Percentiles rank a stretch among this genome's conserved stretches.
Evolutionary conservation across 2,797 vertebrate genomes (phyloP).

Genomic region (Acropternis orthonyx): DNA sequence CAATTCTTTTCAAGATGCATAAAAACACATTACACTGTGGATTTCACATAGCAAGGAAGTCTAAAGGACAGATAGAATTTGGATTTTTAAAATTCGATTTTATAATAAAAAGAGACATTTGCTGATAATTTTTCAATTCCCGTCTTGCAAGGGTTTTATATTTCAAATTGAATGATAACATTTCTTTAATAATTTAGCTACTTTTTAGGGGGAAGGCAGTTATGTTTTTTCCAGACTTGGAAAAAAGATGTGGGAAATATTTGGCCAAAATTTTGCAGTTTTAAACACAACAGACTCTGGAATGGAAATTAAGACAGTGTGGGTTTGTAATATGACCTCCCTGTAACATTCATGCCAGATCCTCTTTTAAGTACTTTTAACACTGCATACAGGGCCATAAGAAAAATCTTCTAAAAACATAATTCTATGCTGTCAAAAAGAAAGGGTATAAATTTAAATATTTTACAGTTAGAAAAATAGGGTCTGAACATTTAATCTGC

Average conservation of each 20-base stretch:
- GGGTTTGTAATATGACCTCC: not conserved
- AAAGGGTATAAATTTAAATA: slow-evolving; percentile 27
- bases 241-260: not conserved
- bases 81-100: not conserved
- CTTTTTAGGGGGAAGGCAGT: not conserved
- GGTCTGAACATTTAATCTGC: not conserved
- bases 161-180: not conserved
- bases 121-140: not conserved
- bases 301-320: slow-evolving; percentile 18
- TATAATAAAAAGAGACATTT: not conserved
- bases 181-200: not conserved
- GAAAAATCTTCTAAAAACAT: slow-evolving; percentile 17
- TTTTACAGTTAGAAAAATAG: not conserved
- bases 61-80: slow-evolving; percentile 6
- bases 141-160: not conserved
- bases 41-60: slow-evolving; percentile 23
- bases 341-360: not conserved
- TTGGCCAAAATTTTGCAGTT: slow-evolving; percentile 3
- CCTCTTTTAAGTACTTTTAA: slow-evolving; percentile 35
- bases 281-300: not conserved
- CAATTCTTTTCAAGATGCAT: slow-evolving; percentile 43
- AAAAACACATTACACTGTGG: not conserved
- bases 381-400: not conserved
- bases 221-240: not conserved
- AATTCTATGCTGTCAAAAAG: not conserved